Base-by-base conservation (phyloP, 2,888 invertebrate species). In the Gnatocerus cornutus region DNA sequence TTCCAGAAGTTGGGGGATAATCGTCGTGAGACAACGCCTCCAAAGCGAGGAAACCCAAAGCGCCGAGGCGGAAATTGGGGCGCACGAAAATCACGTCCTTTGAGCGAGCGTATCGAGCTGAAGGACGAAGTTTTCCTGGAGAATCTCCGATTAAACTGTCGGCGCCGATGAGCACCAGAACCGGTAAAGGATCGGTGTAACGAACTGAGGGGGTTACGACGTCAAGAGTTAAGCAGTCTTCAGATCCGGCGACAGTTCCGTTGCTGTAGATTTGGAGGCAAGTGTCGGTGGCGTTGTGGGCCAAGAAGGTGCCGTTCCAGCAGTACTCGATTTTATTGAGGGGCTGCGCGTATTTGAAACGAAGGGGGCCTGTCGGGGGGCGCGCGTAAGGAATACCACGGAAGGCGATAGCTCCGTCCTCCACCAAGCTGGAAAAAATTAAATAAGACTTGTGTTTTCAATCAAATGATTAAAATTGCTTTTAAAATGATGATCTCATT, bases 1-100 rank as follows among this genome's bases (percentile, higher is more conserved):
- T 96, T 29, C 96, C 96, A 0, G 95, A 94, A 0, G 91, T 91
- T 27, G 87, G 89, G 0, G 93, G 93, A 80, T 93, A 91, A 13
- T 90, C 88, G 0, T 90, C 87, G 75, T 90, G 88, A 0, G 92
- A 90, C 0, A 95, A 84, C 1, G 90, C 87, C 66, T 92, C 90
- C 3, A 92, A 85, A 0, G 96, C 91, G 53, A 97, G 86, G 81
- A 96, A 97, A 2, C 97, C 97, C 64, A 85, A 72, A 4, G 78
- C 82, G 0, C 85, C 85, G 43, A 85, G 68, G 77, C 96, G 89
- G 85, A 96, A 96, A 80, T 96, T 95, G 2, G 96, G 95, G 71
- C 93, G 88, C 0, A 97, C 96, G 81, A 94, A 94, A 5, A 97
- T 91, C 1, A 95, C 92, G 81, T 95, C 93, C 69, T 92, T 90